A percentile compares a stretch with the other conserved stretches of the same genome.
Evolutionary conservation across 2,797 vertebrate species (phyloP).

Genomic region (Tragopan temminckii): DNA sequence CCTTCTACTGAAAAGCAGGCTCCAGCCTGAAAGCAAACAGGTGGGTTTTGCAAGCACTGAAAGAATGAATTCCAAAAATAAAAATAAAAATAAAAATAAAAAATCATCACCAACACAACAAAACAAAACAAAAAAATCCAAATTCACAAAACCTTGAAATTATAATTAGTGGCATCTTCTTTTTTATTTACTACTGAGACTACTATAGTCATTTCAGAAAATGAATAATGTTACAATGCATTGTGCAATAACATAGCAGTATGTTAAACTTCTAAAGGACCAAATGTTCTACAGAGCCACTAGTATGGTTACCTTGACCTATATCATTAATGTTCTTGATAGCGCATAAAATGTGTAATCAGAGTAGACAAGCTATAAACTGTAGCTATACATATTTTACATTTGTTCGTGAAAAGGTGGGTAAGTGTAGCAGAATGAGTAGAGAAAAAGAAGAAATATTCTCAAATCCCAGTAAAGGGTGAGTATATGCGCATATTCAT

Average conservation of each 20-base stretch:
- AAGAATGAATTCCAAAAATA: conserved; percentile 73
- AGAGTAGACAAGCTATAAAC: conserved; percentile 62
- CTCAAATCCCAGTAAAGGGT: conserved; percentile 33
- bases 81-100: background rate
- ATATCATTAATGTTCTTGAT: conserved; percentile 51
- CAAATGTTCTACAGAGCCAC: conserved; percentile 65
- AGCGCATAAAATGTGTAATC: conserved; percentile 63
- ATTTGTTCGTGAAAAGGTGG: conserved; percentile 35
- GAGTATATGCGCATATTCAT: conserved; percentile 60
- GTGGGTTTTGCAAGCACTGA: conserved; percentile 65
- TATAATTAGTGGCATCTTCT: conserved; percentile 43
- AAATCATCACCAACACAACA: background rate
- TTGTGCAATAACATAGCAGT: conserved; percentile 67
- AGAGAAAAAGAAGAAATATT: conserved; percentile 37
- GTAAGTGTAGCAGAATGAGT: conserved; percentile 34
- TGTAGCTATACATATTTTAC: conserved; percentile 46
- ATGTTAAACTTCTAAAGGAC: conserved; percentile 71
- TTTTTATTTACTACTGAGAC: conserved; percentile 66
- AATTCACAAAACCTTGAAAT: conserved; percentile 42
- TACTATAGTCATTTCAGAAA: conserved; percentile 59
- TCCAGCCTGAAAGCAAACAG: conserved; percentile 59
- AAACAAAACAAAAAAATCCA: background rate
- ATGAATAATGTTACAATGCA: conserved; percentile 40
- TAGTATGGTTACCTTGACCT: conserved; percentile 49
- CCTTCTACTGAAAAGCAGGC: conserved; percentile 45